phyloP scores from a whole-genome alignment of 2,888 invertebrate genomes.

The Drosophila aldrichi region DNA sequence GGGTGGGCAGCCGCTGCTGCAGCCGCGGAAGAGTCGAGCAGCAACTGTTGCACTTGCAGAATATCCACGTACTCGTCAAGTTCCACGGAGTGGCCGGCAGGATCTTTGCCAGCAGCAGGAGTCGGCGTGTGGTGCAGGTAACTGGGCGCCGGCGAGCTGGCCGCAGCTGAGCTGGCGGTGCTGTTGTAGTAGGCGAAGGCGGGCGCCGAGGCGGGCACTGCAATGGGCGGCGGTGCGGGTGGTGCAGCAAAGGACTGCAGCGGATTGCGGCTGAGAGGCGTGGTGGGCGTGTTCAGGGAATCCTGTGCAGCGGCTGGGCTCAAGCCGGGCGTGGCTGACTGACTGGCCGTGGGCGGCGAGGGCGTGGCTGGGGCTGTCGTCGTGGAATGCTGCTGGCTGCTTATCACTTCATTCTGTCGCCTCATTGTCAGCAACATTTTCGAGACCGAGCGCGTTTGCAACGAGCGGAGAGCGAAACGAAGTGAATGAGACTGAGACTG shows the following conservation, averaged over 20 bases:
- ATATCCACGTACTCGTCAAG: conserved; percentile 93
- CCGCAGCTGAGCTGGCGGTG: conserved; percentile 1
- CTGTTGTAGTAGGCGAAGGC: conserved; percentile 58
- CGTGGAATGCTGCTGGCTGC: conserved; percentile 72
- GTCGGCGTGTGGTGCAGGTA: conserved; percentile 38
- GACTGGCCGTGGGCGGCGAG: conserved; percentile 39
- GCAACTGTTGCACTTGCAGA: conserved; percentile 91
- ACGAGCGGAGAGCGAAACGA: conserved; percentile 34
- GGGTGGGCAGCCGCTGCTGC: conserved; percentile 66
- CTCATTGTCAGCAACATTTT: conserved; percentile 90
- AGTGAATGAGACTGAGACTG: conserved; percentile 30
- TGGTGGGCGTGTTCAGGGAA: conserved; percentile 83
- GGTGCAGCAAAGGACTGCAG: conserved; percentile 60
- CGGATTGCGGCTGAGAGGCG: conserved; percentile 73
- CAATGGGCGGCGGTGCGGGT: conserved; percentile 56
- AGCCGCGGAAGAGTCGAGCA: conserved; percentile 86
- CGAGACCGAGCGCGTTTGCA: conserved; percentile 49
- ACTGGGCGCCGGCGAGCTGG: conserved; percentile 11
- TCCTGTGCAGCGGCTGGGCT: conserved; percentile 53
- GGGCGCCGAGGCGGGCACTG: conserved; percentile 37
- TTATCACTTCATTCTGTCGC: conserved; percentile 89
- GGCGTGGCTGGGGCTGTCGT: conserved; percentile 54
- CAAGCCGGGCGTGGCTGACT: conserved; percentile 26
- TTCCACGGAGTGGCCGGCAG: conserved; percentile 62
- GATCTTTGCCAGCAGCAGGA: conserved; percentile 25